Evolutionary conservation across 2,113 vertebrate species (phyloP).

Genomic region (Garra rufa): DNA sequence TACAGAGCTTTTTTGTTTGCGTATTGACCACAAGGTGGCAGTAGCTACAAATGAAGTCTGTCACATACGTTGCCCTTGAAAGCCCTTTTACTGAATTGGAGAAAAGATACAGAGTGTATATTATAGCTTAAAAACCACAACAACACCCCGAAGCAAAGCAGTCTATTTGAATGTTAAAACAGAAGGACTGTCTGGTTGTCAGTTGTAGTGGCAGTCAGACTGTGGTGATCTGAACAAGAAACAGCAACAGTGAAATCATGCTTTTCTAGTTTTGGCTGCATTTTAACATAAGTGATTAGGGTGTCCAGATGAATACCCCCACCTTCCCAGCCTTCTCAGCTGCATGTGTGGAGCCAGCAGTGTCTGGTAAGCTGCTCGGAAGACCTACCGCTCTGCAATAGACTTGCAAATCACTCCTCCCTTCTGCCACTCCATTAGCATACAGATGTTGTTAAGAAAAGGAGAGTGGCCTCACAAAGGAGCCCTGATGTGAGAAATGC

Average conservation of each 20-base stretch:
- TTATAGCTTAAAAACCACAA: not conserved
- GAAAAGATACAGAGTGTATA: not conserved
- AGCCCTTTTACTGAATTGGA: not conserved
- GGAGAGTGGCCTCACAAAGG: constrained; percentile 71
- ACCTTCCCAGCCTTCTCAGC: not conserved
- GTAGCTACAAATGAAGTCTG: not conserved
- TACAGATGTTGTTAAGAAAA: constrained; percentile 81
- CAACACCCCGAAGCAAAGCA: not conserved
- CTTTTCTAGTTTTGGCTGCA: not conserved
- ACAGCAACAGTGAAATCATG: not conserved
- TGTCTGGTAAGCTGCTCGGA: constrained; percentile 48
- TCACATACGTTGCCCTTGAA: not conserved
- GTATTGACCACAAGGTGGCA: constrained; percentile 14
- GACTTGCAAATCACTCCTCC: constrained; percentile 63
- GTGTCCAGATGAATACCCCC: not conserved
- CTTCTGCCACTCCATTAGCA: constrained; percentile 74
- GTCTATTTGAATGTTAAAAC: not conserved
- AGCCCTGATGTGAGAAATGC: constrained; percentile 64
- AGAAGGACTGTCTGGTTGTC: not conserved
- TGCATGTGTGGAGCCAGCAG: not conserved
- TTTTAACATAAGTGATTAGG: not conserved
- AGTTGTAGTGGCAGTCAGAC: not conserved
- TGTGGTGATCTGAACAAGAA: not conserved
- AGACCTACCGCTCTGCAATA: constrained; percentile 55
- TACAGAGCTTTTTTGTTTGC: not conserved